Base-by-base conservation (phyloP, 2,797 vertebrate genomes). In the Enteromius anoplus region DNA sequence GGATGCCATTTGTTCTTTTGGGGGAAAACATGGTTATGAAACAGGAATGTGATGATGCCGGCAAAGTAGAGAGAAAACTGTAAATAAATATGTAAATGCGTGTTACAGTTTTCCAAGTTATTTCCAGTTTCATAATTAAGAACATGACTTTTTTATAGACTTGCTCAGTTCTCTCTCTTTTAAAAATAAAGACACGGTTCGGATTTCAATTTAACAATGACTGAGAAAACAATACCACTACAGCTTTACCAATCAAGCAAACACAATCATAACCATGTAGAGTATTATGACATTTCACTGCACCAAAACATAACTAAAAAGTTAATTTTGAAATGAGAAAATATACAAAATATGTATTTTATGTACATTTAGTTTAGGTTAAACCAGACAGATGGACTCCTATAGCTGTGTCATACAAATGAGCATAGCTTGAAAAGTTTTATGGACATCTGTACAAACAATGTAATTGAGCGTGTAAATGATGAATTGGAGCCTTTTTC, bases 361-460 rank as follows among this genome's bases (percentile, higher is more conserved):
- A 37, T 37, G 34, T 37, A 37, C 34, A 37, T 37, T 37, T 37
- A 37, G 5, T 5, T 5, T 37, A 37, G 34, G 34, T 37, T 88
- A 84, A 80, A 76, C 75, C 73, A 34, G 58, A 87, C 82, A 84
- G 84, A 82, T 86, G 78, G 85, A 88, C 90, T 91, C 85, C 79
- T 86, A 86, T 83, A 80, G 72, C 40, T 19, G 55, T 58, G 79
- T 89, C 84, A 73, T 87, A 81, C 23, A 80, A 89, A 88, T 80
- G 89, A 87, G 86, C 89, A 86, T 87, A 88, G 87, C 88, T 84
- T 83, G 82, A 89, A 88, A 87, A 87, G 83, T 89, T 90, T 91
- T 90, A 85, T 79, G 89, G 91, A 94, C 92, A 93, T 93, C 92
- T 94, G 91, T 92, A 92, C 92, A 93, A 94, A 94, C 94, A 95